Evolutionary conservation across 2,797 vertebrate species (phyloP).

Genomic region (Simalia tracyae): DNA sequence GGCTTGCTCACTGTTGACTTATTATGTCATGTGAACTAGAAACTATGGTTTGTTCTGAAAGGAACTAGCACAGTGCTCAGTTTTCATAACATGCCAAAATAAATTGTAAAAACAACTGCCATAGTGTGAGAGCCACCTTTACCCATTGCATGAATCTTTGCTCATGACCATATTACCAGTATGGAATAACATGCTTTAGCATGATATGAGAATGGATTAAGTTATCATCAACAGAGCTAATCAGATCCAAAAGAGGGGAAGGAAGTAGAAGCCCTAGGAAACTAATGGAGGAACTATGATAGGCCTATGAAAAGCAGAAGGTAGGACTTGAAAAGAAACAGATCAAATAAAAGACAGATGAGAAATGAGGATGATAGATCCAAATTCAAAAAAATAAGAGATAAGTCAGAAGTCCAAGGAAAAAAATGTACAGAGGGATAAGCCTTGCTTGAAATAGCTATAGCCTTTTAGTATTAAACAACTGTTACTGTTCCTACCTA

Average conservation of each 20-base stretch:
- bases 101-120: background rate
- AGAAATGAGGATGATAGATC: rapidly evolving
- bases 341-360: background rate
- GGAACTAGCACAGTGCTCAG: background rate
- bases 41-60: background rate
- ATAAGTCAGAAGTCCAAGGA: background rate
- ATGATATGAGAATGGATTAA: background rate
- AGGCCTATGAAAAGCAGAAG: background rate
- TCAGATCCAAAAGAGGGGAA: background rate
- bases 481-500: background rate
- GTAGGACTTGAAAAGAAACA: background rate
- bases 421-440: background rate
- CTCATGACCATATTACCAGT: background rate
- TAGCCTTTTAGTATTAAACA: background rate
- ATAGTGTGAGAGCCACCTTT: background rate
- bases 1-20: background rate
- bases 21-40: background rate
- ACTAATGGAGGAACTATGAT: background rate
- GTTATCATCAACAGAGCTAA: background rate
- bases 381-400: rapidly evolving
- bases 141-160: background rate
- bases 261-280: background rate
- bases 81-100: background rate
- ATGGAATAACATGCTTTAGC: background rate
- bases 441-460: background rate